phyloP scores from a whole-genome alignment of 1,140 invertebrate species.

The Mesaphorura yosii region DNA sequence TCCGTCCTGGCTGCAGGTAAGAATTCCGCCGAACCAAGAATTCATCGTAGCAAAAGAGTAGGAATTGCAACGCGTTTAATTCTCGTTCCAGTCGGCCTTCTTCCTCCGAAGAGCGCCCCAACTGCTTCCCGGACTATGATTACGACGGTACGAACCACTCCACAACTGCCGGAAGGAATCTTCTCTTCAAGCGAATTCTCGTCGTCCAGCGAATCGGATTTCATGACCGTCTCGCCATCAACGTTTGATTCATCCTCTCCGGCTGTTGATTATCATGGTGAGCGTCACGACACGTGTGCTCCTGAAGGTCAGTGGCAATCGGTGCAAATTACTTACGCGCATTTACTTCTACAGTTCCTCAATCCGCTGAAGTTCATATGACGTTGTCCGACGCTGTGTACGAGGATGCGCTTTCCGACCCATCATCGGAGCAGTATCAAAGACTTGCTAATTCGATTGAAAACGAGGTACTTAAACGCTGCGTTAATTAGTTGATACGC shows the following conservation, averaged over 20 bases:
- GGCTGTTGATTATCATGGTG: constrained; percentile 10
- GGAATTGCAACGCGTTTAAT: no score
- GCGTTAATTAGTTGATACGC: no score
- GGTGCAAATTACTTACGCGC: no score
- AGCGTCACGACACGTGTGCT: neutral
- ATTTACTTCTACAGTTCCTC: constrained; percentile 48
- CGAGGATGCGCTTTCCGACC: constrained; percentile 44
- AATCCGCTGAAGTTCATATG: constrained; percentile 52
- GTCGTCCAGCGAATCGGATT: no score
- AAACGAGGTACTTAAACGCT: no score
- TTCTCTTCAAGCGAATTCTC: constrained; percentile 9
- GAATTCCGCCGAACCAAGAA: no score
- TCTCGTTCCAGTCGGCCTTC: constrained; percentile 22
- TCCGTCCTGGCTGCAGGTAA: constrained; percentile 49
- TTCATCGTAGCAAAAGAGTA: no score
- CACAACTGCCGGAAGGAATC: no score
- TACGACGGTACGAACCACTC: no score
- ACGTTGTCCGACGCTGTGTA: constrained; percentile 53
- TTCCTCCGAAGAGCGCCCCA: constrained; percentile 17
- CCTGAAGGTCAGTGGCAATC: neutral
- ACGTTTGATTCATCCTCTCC: neutral
- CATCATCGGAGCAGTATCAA: constrained; percentile 49
- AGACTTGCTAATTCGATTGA: constrained; percentile 46
- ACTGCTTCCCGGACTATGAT: no score
- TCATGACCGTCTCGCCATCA: neutral